Conservation (phyloP, 2,113 vertebrate species). For the Geococcyx californianus region DNA sequence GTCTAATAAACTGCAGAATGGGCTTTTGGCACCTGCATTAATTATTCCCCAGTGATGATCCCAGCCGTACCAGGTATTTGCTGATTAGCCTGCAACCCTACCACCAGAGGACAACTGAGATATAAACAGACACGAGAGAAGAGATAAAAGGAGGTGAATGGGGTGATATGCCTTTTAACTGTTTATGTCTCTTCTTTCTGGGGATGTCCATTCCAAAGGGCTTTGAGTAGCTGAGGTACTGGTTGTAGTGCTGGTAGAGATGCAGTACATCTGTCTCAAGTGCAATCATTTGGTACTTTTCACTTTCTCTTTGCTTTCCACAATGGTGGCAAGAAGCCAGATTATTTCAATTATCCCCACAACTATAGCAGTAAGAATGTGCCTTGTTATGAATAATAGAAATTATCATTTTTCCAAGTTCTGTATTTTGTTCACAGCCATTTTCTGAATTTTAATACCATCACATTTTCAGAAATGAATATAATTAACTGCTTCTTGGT, state of each 20-base stretch:
- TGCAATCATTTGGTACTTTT: not conserved
- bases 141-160: conserved; percentile 1
- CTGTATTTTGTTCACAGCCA: not conserved
- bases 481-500: conserved; percentile 4
- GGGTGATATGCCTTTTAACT: not conserved
- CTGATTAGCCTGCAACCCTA: not conserved
- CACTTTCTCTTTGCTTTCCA: not conserved
- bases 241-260: not conserved
- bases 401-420: not conserved
- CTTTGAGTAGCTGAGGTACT: not conserved
- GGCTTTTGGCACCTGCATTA: not conserved
- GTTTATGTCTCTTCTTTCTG: not conserved
- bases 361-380: not conserved
- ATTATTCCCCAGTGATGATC: not conserved
- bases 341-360: not conserved
- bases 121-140: not conserved
- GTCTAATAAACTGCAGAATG: not conserved
- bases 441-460: not conserved
- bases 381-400: conserved; percentile 16
- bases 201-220: not conserved
- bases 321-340: not conserved
- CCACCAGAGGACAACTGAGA: not conserved
- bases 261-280: not conserved
- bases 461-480: not conserved
- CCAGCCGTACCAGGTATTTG: not conserved